Evolutionary conservation across 2,113 vertebrate genomes (phyloP).

Genomic region (Petromus typicus): DNA sequence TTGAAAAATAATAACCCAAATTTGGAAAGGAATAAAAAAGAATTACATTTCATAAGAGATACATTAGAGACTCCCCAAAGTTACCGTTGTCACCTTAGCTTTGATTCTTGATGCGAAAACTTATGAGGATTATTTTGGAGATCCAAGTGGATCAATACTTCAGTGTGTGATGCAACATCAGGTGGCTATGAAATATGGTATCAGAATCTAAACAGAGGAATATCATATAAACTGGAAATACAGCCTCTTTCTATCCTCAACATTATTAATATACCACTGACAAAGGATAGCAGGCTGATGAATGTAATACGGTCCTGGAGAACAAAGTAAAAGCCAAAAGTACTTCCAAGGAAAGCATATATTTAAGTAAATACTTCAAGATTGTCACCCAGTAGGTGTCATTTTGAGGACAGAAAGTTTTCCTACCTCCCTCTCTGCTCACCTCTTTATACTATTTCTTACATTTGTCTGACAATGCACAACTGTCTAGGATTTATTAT

Average conservation of each 20-base stretch:
- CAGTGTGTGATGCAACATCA: neutral
- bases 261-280: neutral
- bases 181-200: neutral
- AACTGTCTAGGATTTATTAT: neutral
- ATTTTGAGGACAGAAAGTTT: neutral
- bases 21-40: conserved; percentile 26
- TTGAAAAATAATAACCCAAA: conserved; percentile 19
- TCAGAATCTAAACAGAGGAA: conserved; percentile 48
- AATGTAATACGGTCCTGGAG: neutral
- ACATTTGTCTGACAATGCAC: neutral
- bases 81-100: neutral
- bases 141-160: conserved; percentile 12
- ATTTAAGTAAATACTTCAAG: neutral
- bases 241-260: neutral
- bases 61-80: neutral
- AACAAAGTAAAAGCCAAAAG: neutral
- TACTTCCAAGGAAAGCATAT: neutral
- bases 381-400: neutral
- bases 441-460: neutral
- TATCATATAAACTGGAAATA: neutral
- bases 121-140: neutral
- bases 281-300: neutral
- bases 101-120: conserved; percentile 15
- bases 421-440: neutral
- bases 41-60: neutral